These are phyloP conservation scores for Euphysa ruthae DNA, from an alignment of 30 jellyfish, hydroid and myxozoan genomes.

Conservation along the genomic window DNA sequence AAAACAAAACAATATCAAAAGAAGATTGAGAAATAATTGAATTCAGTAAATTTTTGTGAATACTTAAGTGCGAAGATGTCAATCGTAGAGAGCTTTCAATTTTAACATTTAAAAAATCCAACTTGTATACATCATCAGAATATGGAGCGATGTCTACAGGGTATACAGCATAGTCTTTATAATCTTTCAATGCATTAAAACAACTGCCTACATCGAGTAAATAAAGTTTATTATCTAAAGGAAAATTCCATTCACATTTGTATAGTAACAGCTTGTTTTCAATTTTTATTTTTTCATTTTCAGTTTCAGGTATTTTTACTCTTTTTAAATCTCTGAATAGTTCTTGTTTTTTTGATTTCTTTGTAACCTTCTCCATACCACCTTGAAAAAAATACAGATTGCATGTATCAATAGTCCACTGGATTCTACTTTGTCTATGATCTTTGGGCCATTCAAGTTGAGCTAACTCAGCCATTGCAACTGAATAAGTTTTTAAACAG, in stretches of 20 bases:
- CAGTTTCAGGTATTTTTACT: conserved; percentile 6
- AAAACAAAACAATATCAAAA: conserved; percentile 57
- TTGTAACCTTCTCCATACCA: conserved; percentile 32
- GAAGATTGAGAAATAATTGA: conserved; percentile 12
- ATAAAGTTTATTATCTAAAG: background rate
- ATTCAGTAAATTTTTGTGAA: background rate
- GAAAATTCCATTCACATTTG: background rate
- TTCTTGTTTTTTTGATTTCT: conserved; percentile 18
- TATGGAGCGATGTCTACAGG: conserved; percentile 80
- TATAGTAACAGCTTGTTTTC: background rate
- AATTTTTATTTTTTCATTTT: background rate
- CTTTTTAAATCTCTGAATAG: conserved; percentile 7
- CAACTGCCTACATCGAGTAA: conserved; percentile 92
- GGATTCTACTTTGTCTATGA: conserved; percentile 42
- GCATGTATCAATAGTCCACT: conserved; percentile 49
- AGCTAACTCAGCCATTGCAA: conserved; percentile 66
- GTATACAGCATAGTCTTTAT: conserved; percentile 30
- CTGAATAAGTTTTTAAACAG: conserved; percentile 32
- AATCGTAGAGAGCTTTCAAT: too few relatives aligned
- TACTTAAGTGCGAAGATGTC: background rate
- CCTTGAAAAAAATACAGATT: conserved; percentile 45
- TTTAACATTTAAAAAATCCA: background rate
- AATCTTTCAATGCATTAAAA: conserved; percentile 53
- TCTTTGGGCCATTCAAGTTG: conserved; percentile 34
- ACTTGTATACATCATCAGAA: conserved; percentile 23